Base-by-base conservation (phyloP, 2,113 vertebrate genomes). In the Anolis sagrei region DNA sequence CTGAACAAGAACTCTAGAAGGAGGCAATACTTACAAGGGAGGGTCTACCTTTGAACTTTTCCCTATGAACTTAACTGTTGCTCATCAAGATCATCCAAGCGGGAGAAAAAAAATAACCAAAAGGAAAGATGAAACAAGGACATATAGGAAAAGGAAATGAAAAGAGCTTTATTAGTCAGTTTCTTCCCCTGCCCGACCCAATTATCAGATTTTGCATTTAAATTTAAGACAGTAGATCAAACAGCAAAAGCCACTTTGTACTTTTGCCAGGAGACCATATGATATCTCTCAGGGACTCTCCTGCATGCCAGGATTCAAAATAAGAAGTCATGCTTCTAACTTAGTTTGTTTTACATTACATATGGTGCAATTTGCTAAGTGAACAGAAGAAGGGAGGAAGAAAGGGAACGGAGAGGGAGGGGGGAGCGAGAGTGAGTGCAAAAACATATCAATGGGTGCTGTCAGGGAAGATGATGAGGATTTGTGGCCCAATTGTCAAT, bases 161-260 rank as follows among this genome's bases (percentile, higher is more conserved):
- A 96, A 95, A 95, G 95, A 94, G 96, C 94, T 97, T 96, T 95
- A 96, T 95, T 95, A 96, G 94, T 89, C 92, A 93, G 87, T 91
- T 93, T 96, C 95, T 97, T 97, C 96, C 97, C 97, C 96, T 96
- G 96, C 96, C 95, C 96, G 96, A 96, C 95, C 95, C 95, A 97
- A 96, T 97, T 97, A 97, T 97, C 96, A 97, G 97, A 97, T 96
- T 96, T 95, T 95, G 95, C 95, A 95, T 96, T 96, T 96, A 90
- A 95, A 95, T 96, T 96, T 96, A 96, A 97, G 96, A 96, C 95
- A 96, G 95, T 91, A 97, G 96, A 98, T 98, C 97, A 98, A 97
- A 97, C 96, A 83, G 87, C 81, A 58, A 93, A 91, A 91, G 87
- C 81, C 94, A 94, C 96, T 98, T 97, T 98, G 97, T 97, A 97